Conservation (phyloP, 2,888 invertebrate genomes). For the Chrysolina americana region DNA sequence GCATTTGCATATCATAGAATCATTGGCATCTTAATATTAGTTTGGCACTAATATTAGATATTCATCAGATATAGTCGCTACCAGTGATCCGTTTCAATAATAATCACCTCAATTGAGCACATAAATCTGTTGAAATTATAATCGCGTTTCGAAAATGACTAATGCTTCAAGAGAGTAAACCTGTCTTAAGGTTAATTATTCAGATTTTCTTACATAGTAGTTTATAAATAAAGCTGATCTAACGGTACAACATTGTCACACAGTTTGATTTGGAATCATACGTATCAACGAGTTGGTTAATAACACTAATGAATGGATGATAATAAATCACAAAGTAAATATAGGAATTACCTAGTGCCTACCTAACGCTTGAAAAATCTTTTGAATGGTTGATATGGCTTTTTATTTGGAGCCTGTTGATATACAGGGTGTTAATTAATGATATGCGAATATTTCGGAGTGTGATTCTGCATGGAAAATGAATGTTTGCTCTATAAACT, state of each 20-base stretch:
- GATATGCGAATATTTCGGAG: too few relatives aligned
- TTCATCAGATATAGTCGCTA: too few relatives aligned
- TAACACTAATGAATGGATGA: slow-evolving; percentile 4
- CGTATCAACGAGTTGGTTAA: slow-evolving; percentile 28
- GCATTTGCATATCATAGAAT: too few relatives aligned
- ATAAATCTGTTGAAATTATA: not conserved
- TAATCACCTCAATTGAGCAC: too few relatives aligned
- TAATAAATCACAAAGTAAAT: not conserved
- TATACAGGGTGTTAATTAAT: too few relatives aligned
- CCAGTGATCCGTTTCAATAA: too few relatives aligned
- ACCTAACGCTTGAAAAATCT: not conserved
- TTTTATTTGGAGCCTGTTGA: not conserved
- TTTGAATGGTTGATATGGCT: not conserved
- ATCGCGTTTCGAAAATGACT: slow-evolving; percentile 17
- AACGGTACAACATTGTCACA: slow-evolving; percentile 43
- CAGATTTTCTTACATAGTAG: slow-evolving; percentile 39
- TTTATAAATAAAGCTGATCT: slow-evolving; percentile 47
- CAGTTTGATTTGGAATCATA: slow-evolving; percentile 37
- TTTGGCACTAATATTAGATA: too few relatives aligned
- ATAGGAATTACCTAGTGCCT: slow-evolving; percentile 1
- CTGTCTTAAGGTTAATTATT: slow-evolving; percentile 36
- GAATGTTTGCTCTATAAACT: too few relatives aligned
- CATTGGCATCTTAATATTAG: too few relatives aligned
- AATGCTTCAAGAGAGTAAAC: slow-evolving; percentile 9
- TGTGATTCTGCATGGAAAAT: too few relatives aligned